Base-by-base conservation (phyloP, 2,113 vertebrate species). In the Alethe diademata region DNA sequence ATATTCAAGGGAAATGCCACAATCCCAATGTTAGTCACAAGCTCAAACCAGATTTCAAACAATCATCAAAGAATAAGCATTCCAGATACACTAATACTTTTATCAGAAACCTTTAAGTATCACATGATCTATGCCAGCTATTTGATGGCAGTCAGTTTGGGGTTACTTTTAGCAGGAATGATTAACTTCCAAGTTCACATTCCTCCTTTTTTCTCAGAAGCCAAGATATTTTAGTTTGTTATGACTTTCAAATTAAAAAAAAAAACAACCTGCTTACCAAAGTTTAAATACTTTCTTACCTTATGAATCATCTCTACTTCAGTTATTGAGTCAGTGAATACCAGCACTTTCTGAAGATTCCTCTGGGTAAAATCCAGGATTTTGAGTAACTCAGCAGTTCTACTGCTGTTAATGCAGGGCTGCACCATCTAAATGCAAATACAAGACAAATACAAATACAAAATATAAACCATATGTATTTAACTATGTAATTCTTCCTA, bases 281-380 rank as follows among this genome's bases (percentile, higher is more conserved):
- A 56, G 43, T 53, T 53, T 40, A 62, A 62, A 51, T 12, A 16
- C 88, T 91, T 45, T 43, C 47, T 78, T 90, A 99, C 99, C 98
- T 99, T 98, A 95, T 97, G 98, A 33, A 99, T 98, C 5, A 97
- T 94, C 65, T 99, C 99, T 7, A 97, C 98, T 87, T 99, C 99
- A 62, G 96, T 90, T 66, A 85, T 61, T 33, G 98, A 98, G 88
- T 97, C 93, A 40, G 98, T 96, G 56, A 99, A 98, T 47, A 99
- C 95, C 72, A 99, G 74, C 15, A 99, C 99, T 97, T 99, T 99
- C 91, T 99, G 98, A 35, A 96, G 64, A 54, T 96, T 64, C 5
- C 42, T 94, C 14, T 98, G 98, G 29, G 78, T 95, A 48, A 98
- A 98, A 92, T 98, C 98, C 92, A 99, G 91, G 12, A 88, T 91